phyloP scores from a whole-genome alignment of 92 coral and sea anemone species.

The Hydrozoanthus gracilis region DNA sequence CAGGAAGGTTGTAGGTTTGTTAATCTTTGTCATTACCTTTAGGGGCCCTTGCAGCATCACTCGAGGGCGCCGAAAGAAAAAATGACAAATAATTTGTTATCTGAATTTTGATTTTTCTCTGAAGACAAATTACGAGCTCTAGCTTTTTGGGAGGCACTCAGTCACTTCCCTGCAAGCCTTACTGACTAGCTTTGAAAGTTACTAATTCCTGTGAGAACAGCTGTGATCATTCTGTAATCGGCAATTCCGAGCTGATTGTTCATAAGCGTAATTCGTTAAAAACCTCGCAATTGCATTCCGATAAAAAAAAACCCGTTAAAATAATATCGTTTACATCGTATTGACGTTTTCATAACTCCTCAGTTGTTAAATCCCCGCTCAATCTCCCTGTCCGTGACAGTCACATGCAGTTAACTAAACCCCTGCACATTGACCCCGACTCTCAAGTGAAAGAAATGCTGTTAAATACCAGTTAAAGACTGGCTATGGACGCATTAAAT shows the following conservation, averaged over 20 bases:
- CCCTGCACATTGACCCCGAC: too few relatives aligned
- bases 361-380: too few relatives aligned
- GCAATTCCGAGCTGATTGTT: neutral
- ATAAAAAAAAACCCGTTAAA: neutral
- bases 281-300: neutral
- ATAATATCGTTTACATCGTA: neutral
- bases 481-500: too few relatives aligned
- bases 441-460: too few relatives aligned
- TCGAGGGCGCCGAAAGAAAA: neutral
- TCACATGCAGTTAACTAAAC: too few relatives aligned
- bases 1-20: neutral
- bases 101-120: neutral
- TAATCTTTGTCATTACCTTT: neutral
- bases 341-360: neutral
- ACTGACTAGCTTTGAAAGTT: conserved; percentile 8
- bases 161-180: neutral
- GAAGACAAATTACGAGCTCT: neutral
- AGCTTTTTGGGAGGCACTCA: neutral
- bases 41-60: neutral
- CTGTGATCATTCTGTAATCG: neutral
- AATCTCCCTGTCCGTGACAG: too few relatives aligned
- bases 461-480: too few relatives aligned
- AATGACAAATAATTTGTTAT: conserved; percentile 7
- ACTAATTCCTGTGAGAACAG: neutral
- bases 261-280: neutral